Percentiles rank a stretch among this genome's conserved stretches.
Conservation (phyloP, 1,140 invertebrate genomes). For the Orchesella cincta region DNA sequence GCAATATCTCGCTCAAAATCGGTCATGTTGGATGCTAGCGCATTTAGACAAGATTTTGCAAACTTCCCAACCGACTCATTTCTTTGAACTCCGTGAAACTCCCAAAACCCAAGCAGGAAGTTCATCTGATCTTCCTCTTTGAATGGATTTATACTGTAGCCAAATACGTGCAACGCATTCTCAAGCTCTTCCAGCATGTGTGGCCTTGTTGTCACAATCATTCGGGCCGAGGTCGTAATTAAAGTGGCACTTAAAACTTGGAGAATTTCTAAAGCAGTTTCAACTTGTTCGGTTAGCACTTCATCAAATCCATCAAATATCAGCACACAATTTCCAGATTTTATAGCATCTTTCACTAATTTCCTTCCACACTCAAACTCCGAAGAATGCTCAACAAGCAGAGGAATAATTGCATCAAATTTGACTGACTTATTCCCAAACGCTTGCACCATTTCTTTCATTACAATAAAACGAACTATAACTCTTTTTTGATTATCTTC, state of each 20-base stretch:
- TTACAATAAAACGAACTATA: too few relatives aligned
- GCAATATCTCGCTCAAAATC: background rate
- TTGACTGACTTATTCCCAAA: too few relatives aligned
- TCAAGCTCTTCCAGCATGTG: background rate
- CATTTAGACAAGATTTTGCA: background rate
- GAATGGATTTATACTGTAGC: background rate
- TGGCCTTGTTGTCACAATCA: background rate
- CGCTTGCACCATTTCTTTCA: too few relatives aligned
- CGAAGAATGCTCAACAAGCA: too few relatives aligned
- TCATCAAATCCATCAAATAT: constrained; percentile 2
- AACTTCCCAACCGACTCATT: background rate
- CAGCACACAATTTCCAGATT: too few relatives aligned
- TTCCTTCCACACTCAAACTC: too few relatives aligned
- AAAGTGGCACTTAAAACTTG: background rate
- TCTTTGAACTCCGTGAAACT: background rate
- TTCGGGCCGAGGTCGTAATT: background rate
- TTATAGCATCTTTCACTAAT: too few relatives aligned
- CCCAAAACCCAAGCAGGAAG: background rate
- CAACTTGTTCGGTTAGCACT: background rate
- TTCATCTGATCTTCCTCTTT: background rate
- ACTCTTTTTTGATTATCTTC: too few relatives aligned
- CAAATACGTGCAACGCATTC: background rate
- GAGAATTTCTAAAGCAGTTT: background rate
- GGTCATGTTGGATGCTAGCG: background rate
- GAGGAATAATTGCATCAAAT: too few relatives aligned